Evolutionary conservation across 2,888 invertebrate species (phyloP).

Genomic region (Spicauda simplicius): DNA sequence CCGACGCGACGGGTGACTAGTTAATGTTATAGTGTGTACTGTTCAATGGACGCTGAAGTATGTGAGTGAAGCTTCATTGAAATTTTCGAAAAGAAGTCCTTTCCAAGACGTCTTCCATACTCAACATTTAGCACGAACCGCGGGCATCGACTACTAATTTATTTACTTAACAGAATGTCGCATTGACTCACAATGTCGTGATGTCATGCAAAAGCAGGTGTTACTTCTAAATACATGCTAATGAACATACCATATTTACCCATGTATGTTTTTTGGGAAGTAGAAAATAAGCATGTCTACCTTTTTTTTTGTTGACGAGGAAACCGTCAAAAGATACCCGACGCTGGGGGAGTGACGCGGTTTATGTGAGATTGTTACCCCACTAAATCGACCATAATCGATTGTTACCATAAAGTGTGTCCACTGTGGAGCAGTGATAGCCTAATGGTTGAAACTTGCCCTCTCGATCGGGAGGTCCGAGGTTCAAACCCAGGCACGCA

Average conservation of each 20-base stretch:
- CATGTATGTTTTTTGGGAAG: background rate
- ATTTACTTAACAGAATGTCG: slow-evolving; percentile 34
- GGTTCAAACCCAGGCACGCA: too few relatives aligned
- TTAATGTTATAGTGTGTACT: background rate
- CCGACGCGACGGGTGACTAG: too few relatives aligned
- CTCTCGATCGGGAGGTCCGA: too few relatives aligned
- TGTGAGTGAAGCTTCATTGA: slow-evolving; percentile 12
- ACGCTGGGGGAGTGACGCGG: too few relatives aligned
- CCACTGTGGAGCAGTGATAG: too few relatives aligned
- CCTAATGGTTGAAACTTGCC: too few relatives aligned
- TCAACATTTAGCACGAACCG: slow-evolving; percentile 32
- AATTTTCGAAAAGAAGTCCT: slow-evolving; percentile 19
- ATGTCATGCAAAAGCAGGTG: slow-evolving; percentile 34
- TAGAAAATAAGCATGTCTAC: too few relatives aligned
- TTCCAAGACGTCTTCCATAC: slow-evolving; percentile 35
- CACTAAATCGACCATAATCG: too few relatives aligned
- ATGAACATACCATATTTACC: slow-evolving; percentile 21
- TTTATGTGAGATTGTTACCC: too few relatives aligned
- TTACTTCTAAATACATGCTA: slow-evolving; percentile 31
- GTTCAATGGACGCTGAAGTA: background rate
- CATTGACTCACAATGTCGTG: slow-evolving; percentile 36
- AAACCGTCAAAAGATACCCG: too few relatives aligned
- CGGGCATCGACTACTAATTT: slow-evolving; percentile 30
- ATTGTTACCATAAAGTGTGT: too few relatives aligned
- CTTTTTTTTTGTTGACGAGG: too few relatives aligned